Evolutionary conservation across 2,797 vertebrate genomes (phyloP).

Genomic region (Pseudomugil gertrudae): DNA sequence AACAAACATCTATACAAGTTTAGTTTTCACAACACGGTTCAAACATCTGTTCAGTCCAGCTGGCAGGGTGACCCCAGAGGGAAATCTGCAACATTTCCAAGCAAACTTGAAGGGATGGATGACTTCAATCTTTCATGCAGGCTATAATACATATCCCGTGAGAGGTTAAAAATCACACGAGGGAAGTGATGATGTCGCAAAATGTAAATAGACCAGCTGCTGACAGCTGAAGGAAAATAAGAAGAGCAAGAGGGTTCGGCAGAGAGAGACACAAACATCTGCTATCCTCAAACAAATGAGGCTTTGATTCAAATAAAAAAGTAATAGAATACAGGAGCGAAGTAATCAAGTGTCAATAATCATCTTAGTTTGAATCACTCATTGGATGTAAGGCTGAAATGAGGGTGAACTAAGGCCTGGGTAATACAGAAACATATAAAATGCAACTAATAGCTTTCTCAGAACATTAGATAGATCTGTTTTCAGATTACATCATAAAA

Average conservation of each 20-base stretch:
- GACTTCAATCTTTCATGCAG: no score
- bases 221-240: conserved; percentile 11
- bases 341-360: conserved; percentile 49
- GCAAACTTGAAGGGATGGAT: not conserved
- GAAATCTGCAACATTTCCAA: not conserved
- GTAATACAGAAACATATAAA: conserved; percentile 9
- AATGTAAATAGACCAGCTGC: conserved; percentile 31
- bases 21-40: not conserved
- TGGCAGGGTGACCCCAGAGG: not conserved
- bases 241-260: conserved; percentile 8
- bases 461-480: not conserved
- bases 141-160: conserved; percentile 3
- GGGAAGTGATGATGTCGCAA: conserved; percentile 36
- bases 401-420: conserved; percentile 27
- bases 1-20: not conserved
- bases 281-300: conserved; percentile 46
- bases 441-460: not conserved
- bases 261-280: conserved; percentile 53
- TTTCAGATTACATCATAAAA: conserved; percentile 2
- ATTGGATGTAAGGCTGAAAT: conserved; percentile 20
- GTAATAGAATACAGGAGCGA: conserved; percentile 11
- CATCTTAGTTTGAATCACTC: conserved; percentile 52
- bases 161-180: conserved; percentile 17
- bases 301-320: conserved; percentile 25
- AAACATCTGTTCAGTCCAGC: not conserved